These are phyloP conservation scores for Poeciliopsis prolifica DNA, from an alignment of 2,113 vertebrate genomes.

Conservation along the genomic window DNA sequence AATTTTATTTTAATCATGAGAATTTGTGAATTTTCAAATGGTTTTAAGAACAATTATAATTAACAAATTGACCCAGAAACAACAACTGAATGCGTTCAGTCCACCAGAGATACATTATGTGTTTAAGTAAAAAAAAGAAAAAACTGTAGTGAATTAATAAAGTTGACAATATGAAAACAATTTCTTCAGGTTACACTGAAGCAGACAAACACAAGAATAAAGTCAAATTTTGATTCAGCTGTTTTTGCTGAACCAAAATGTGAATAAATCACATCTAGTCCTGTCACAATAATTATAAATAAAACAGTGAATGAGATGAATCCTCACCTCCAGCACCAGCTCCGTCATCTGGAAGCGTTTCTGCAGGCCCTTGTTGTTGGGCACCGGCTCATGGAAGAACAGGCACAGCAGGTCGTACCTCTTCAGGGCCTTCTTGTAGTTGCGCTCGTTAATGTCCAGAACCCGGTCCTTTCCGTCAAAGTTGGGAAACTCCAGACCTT, in stretches of 20 bases:
- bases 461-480: constrained; percentile 97
- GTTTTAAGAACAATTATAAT: constrained; percentile 58
- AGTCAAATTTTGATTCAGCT: neutral
- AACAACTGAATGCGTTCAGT: constrained; percentile 39
- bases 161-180: neutral
- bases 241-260: neutral
- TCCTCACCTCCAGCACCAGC: constrained; percentile 94
- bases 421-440: constrained; percentile 92
- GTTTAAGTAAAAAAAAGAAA: constrained; percentile 26
- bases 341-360: constrained; percentile 93
- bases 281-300: too few species aligned
- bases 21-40: constrained; percentile 24
- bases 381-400: constrained; percentile 87
- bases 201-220: neutral
- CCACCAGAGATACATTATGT: constrained; percentile 27
- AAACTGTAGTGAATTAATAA: constrained; percentile 9
- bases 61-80: constrained; percentile 69
- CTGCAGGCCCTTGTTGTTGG: constrained; percentile 87
- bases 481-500: constrained; percentile 94
- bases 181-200: constrained; percentile 1
- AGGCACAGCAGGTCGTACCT: constrained; percentile 91
- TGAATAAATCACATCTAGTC: neutral
- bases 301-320: too few species aligned
- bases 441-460: constrained; percentile 89
- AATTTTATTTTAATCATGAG: too few species aligned